These are phyloP conservation scores for Pemphredon lugubris DNA, from an alignment of 2,888 invertebrate species.

Conservation along the genomic window DNA sequence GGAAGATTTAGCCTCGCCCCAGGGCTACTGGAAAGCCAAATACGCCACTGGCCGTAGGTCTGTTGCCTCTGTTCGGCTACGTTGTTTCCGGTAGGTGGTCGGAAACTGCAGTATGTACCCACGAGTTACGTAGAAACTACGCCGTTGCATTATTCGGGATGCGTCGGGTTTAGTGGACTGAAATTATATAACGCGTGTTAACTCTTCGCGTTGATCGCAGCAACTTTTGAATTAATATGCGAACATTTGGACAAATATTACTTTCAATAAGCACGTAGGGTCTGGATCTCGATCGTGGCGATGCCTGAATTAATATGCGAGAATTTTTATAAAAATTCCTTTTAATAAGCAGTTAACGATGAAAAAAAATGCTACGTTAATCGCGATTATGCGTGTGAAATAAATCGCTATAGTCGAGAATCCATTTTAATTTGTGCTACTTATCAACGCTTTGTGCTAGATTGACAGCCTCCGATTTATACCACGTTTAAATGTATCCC, in stretches of 20 bases:
- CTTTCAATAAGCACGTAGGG: too few species aligned
- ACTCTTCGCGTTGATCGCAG: conserved; percentile 9
- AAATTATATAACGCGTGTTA: conserved; percentile 26
- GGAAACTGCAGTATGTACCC: conserved; percentile 21
- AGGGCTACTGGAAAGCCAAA: conserved; percentile 8
- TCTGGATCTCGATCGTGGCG: too few species aligned
- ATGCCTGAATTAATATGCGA: too few species aligned
- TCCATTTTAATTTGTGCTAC: too few species aligned
- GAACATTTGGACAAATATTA: neutral
- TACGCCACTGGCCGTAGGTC: conserved; percentile 6
- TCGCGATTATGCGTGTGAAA: too few species aligned
- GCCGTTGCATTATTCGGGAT: conserved; percentile 9
- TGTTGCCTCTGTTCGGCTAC: conserved; percentile 25
- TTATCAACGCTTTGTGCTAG: too few species aligned
- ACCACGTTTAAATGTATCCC: too few species aligned
- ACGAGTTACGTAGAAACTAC: conserved; percentile 27
- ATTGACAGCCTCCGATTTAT: too few species aligned
- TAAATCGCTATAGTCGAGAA: too few species aligned
- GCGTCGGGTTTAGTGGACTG: neutral
- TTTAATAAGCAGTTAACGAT: too few species aligned
- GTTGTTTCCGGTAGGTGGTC: conserved; percentile 22
- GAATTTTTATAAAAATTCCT: too few species aligned
- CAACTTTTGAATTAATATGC: neutral
- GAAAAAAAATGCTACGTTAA: too few species aligned
- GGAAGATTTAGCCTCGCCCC: conserved; percentile 11